These are phyloP conservation scores for Echiichthys vipera DNA, from an alignment of 2,797 vertebrate genomes.

Conservation along the genomic window DNA sequence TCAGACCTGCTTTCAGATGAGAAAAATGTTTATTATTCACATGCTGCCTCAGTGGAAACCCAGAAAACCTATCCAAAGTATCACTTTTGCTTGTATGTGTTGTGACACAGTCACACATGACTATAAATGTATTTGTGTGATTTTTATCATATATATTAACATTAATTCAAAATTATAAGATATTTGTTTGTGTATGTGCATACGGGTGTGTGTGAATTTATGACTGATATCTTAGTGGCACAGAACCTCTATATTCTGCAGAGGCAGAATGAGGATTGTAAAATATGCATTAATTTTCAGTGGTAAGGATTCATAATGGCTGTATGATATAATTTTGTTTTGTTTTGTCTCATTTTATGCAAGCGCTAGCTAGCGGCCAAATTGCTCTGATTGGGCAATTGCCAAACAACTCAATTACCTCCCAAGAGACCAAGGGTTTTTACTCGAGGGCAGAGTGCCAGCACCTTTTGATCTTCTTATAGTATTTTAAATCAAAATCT, in stretches of 20 bases:
- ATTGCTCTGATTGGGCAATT: slow-evolving; percentile 25
- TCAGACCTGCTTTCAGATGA: neutral
- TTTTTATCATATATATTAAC: neutral
- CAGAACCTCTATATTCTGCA: neutral
- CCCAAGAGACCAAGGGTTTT: slow-evolving; percentile 26
- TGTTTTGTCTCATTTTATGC: neutral
- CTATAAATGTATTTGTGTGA: neutral
- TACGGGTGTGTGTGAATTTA: neutral
- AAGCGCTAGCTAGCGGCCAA: slow-evolving; percentile 17
- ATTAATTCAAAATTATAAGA: neutral
- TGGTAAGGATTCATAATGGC: neutral
- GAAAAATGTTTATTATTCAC: neutral
- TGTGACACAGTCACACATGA: neutral
- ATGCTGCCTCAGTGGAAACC: neutral
- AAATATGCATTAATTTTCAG: neutral
- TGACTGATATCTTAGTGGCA: neutral
- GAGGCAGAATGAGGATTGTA: neutral
- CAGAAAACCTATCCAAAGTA: neutral
- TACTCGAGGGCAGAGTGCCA: slow-evolving; percentile 6
- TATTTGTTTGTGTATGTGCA: neutral
- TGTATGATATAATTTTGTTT: slow-evolving; percentile 10
- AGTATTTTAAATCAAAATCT: slow-evolving; percentile 16
- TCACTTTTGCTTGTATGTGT: neutral
- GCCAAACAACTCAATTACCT: slow-evolving; percentile 40
- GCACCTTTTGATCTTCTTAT: neutral